A percentile compares a stretch with the other conserved stretches of the same genome.
Conservation (phyloP, 2,888 invertebrate species). For the Lochmaea crataegi region DNA sequence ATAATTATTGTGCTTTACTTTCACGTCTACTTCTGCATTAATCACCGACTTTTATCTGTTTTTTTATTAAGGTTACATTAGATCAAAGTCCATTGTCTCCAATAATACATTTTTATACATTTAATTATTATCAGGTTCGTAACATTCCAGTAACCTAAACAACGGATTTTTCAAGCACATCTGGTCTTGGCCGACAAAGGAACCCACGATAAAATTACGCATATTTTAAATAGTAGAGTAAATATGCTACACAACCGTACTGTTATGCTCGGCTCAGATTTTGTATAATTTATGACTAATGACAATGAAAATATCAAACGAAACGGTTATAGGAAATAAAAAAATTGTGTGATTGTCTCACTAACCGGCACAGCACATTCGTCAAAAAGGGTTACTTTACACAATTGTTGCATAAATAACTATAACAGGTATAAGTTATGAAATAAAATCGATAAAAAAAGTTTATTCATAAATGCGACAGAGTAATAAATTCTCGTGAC, state of each 20-base stretch:
- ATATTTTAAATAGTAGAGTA: not conserved
- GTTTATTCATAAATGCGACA: too few species aligned
- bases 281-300: too few species aligned
- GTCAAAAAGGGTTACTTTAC: too few species aligned
- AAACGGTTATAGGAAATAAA: too few species aligned
- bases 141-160: slow-evolving; percentile 4
- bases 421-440: too few species aligned
- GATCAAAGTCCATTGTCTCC: slow-evolving; percentile 10
- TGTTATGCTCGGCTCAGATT: not conserved
- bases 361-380: too few species aligned
- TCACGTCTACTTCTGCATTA: not conserved
- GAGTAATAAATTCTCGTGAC: too few species aligned
- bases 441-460: too few species aligned
- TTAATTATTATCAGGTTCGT: not conserved
- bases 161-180: slow-evolving; percentile 3
- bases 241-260: not conserved
- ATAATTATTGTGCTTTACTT: not conserved
- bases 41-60: slow-evolving; percentile 4
- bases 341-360: too few species aligned
- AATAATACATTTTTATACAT: not conserved
- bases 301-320: too few species aligned
- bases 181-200: slow-evolving; percentile 17
- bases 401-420: too few species aligned
- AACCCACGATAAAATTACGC: not conserved
- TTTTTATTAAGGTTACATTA: not conserved